Conservation (phyloP, 92 coral and sea anemone genomes). For the Palythoa caribaeorum region DNA sequence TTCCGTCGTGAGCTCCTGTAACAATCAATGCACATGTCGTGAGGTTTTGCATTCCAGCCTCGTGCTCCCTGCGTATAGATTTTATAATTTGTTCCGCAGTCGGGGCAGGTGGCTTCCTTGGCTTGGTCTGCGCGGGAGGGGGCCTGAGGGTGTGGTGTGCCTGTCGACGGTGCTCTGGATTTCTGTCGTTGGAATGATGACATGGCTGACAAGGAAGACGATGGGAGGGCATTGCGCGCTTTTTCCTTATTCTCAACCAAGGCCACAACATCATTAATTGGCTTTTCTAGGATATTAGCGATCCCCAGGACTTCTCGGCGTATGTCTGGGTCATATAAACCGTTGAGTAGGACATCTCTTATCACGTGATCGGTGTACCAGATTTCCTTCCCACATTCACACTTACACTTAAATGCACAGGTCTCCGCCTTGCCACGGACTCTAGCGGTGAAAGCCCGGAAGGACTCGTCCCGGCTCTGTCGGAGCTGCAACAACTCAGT, state of each 20-base stretch:
- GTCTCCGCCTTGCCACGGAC: constrained; percentile 76
- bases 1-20: constrained; percentile 47
- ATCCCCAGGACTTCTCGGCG: constrained; percentile 66
- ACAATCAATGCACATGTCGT: constrained; percentile 64
- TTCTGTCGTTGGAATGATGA: constrained; percentile 59
- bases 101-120: constrained; percentile 58
- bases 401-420: constrained; percentile 58
- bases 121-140: constrained; percentile 41
- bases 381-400: constrained; percentile 45
- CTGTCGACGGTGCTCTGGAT: background rate
- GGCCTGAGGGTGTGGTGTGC: background rate
- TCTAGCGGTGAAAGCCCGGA: constrained; percentile 72
- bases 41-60: constrained; percentile 68
- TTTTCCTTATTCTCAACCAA: constrained; percentile 73
- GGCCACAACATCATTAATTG: constrained; percentile 70
- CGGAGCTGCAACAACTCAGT: constrained; percentile 66
- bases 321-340: constrained; percentile 62
- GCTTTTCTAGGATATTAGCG: constrained; percentile 44
- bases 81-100: constrained; percentile 51
- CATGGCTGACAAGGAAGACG: constrained; percentile 56
- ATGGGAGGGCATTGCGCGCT: constrained; percentile 79
- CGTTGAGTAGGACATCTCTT: constrained; percentile 64
- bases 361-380: constrained; percentile 65
- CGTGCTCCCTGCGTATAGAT: constrained; percentile 74
- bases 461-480: constrained; percentile 67